Conservation (phyloP, 2,888 invertebrate species). For the Sisyra terminalis region DNA sequence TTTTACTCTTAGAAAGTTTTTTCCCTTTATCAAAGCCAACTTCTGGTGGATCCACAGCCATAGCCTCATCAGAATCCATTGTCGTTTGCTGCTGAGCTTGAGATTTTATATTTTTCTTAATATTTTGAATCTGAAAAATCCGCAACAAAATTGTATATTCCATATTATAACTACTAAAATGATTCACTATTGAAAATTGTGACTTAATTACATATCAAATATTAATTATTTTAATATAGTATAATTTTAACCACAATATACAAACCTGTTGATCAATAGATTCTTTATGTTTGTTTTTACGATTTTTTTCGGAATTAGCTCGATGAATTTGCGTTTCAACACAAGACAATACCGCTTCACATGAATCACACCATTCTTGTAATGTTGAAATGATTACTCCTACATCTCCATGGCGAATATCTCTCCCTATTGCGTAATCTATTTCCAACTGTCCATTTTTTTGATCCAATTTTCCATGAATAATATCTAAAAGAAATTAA, state of each 20-base stretch:
- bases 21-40: constrained; percentile 36
- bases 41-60: constrained; percentile 56
- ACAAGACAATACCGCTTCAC: constrained; percentile 74
- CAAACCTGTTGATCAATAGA: constrained; percentile 73
- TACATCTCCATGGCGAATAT: constrained; percentile 74
- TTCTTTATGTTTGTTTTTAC: constrained; percentile 60
- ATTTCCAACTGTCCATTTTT: constrained; percentile 86
- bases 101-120: constrained; percentile 77
- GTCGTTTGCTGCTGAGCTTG: constrained; percentile 41
- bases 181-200: no score
- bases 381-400: constrained; percentile 64
- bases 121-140: constrained; percentile 54
- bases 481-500: constrained; percentile 49
- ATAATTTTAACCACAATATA: no score
- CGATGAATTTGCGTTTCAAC: constrained; percentile 79
- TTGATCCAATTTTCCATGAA: constrained; percentile 91
- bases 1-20: constrained; percentile 44
- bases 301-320: constrained; percentile 75
- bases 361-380: constrained; percentile 79
- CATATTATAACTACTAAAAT: no score
- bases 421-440: constrained; percentile 85
- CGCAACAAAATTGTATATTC: background rate
- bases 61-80: constrained; percentile 69
- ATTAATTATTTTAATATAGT: no score
- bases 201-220: no score